Evolutionary conservation across 2,888 invertebrate species (phyloP), one percentile per base, ranked within the genome.

Genomic region (Ochlodes sylvanus): DNA sequence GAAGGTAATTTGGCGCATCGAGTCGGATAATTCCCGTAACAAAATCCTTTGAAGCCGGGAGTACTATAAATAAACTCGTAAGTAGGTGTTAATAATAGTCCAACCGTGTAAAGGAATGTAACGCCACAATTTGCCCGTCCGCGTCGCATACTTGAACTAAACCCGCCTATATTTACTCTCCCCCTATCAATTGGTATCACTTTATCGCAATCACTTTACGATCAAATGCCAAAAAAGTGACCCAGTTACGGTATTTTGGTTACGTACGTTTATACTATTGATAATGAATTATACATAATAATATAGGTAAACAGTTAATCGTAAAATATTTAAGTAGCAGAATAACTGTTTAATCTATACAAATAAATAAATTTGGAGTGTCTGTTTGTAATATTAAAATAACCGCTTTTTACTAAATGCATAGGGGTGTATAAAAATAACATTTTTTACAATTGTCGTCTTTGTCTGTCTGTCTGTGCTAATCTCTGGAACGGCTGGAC

Each of bases 31-130:
- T 27, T n/a, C 52, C n/a, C 54, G 27, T 32, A 27, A 27, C 54
- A 54, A 27, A 54, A 54, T 54, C 54, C 54, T 54, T 27, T 54
- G 27, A 54, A 21, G 54, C 54, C 9, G 54, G 7, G 47, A 50
- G 27, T 32, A 14, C 54, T 54, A 54, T 54, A 54, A 54, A 54
- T 54, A 54, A 27, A n/a, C 27, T 6, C 21, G 9, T 12, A 54
- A 27, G 54, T 54, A 54, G 27, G 54, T 54, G 27, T 14, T 32
- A 54, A 54, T 54, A 54, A 27, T 54, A 27, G 54, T 14, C 54
- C 27, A 32, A n/a, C 54, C 21, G 54, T 27, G 27, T 54, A n/a
- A 27, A 32, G 54, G 54, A 54, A 54, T 27, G 54, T 27, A 27
- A 14, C 27, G 54, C 21, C 7, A 52, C 52, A 54, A 54, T 27